Conservation (phyloP, 2,113 vertebrate species). For the Pedetes capensis region DNA sequence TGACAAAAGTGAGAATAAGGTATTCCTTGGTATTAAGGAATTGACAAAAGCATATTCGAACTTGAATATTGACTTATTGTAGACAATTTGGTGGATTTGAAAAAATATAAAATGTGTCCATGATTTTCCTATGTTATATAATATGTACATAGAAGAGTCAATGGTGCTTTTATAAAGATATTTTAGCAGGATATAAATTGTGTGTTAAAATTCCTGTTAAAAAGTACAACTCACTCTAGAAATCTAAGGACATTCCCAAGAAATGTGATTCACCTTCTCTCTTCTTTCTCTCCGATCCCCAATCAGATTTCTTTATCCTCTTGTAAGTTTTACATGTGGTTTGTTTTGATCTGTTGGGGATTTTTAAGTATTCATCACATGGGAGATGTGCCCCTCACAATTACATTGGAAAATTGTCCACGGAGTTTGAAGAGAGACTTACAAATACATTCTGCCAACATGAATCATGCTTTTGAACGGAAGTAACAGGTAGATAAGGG, state of each 20-base stretch:
- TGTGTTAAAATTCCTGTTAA: neutral
- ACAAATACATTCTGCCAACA: neutral
- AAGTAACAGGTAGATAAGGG: neutral
- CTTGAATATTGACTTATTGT: neutral
- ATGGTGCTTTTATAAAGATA: slow-evolving; percentile 30
- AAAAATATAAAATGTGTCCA: neutral
- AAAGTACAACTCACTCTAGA: neutral
- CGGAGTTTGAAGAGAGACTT: neutral
- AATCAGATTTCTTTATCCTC: slow-evolving; percentile 17
- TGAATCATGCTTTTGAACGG: neutral
- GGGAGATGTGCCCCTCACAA: neutral
- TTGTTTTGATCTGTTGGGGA: neutral
- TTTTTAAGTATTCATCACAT: neutral
- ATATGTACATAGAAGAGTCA: neutral
- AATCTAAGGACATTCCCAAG: neutral
- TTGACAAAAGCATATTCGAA: neutral
- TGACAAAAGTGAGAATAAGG: neutral
- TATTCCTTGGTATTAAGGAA: neutral
- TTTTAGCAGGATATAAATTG: neutral
- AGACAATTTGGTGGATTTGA: neutral
- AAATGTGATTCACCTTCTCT: neutral
- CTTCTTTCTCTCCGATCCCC: neutral
- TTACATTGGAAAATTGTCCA: neutral
- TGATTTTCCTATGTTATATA: neutral
- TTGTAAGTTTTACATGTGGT: neutral